Evolutionary conservation across 2,113 vertebrate species (phyloP).

Genomic region (Polypterus bichir): DNA sequence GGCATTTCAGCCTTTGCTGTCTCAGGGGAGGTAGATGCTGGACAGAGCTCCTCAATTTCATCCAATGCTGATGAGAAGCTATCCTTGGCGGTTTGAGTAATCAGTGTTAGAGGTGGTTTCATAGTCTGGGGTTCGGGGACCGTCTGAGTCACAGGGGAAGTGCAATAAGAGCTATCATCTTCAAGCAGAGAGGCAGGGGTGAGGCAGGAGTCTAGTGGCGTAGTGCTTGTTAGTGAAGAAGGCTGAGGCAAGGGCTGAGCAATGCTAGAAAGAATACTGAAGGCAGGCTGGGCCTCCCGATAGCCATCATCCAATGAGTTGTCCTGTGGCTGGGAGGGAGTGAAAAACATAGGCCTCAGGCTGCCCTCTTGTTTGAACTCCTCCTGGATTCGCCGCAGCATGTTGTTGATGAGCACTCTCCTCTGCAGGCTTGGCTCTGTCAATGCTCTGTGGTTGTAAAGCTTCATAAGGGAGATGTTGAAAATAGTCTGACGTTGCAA

Average conservation of each 20-base stretch:
- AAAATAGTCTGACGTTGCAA: constrained; percentile 98
- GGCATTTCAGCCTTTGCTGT: constrained; percentile 29
- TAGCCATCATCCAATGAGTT: constrained; percentile 68
- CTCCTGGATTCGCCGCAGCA: constrained; percentile 93
- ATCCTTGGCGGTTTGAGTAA: constrained; percentile 51
- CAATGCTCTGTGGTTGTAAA: constrained; percentile 84
- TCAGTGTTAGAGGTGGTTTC: constrained; percentile 40
- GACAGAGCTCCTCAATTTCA: constrained; percentile 82
- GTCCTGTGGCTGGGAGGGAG: constrained; percentile 57
- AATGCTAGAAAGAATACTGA: constrained; percentile 40
- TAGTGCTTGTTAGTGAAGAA: constrained; percentile 40
- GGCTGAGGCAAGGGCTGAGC: constrained; percentile 35
- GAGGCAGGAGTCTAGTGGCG: constrained; percentile 74
- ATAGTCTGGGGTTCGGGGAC: constrained; percentile 27
- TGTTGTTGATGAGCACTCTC: constrained; percentile 96
- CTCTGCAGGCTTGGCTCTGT: constrained; percentile 87
- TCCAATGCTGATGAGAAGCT: constrained; percentile 75
- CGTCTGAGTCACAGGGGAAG: constrained; percentile 42
- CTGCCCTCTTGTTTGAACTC: constrained; percentile 89
- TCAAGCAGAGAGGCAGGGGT: constrained; percentile 89
- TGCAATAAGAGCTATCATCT: constrained; percentile 71
- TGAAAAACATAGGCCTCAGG: constrained; percentile 66
- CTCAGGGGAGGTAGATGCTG: constrained; percentile 74
- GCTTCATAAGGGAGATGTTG: constrained; percentile 99
- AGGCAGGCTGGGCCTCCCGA: constrained; percentile 68